Percentiles rank a stretch among this genome's conserved stretches.
Conservation (phyloP, 1,140 invertebrate species). For the Aphaenogaster ashmeadi region DNA sequence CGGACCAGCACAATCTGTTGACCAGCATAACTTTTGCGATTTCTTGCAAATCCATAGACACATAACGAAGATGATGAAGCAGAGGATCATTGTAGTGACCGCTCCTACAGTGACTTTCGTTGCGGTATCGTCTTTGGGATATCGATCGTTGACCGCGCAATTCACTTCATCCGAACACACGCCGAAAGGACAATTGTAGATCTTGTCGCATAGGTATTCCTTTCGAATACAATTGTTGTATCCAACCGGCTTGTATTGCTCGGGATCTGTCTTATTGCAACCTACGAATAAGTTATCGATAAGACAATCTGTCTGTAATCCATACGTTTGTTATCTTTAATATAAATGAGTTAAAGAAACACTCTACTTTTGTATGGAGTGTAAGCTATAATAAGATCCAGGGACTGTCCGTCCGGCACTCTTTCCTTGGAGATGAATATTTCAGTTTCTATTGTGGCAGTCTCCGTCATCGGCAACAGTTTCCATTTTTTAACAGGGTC, state of each 20-base stretch:
- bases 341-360: background rate
- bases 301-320: background rate
- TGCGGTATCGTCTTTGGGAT: slow-evolving; percentile 77
- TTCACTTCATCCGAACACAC: slow-evolving; percentile 81
- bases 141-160: slow-evolving; percentile 71
- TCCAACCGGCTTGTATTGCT: slow-evolving; percentile 48
- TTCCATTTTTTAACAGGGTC: slow-evolving; percentile 60
- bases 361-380: slow-evolving; percentile 80
- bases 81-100: slow-evolving; percentile 83
- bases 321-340: background rate
- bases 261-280: slow-evolving; percentile 67
- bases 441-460: slow-evolving; percentile 75
- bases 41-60: slow-evolving; percentile 84
- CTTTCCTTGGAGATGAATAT: slow-evolving; percentile 81
- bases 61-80: slow-evolving; percentile 83
- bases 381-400: slow-evolving; percentile 80
- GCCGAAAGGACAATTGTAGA: slow-evolving; percentile 79
- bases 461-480: slow-evolving; percentile 21
- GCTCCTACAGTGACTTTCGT: slow-evolving; percentile 84
- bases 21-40: slow-evolving; percentile 84
- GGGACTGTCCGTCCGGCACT: slow-evolving; percentile 63
- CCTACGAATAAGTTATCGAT: slow-evolving; percentile 64
- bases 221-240: slow-evolving; percentile 76
- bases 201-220: slow-evolving; percentile 82
- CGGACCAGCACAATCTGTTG: slow-evolving; percentile 83